Percentiles rank a stretch among this genome's conserved stretches.
phyloP scores from a whole-genome alignment of 2,113 vertebrate species.

The Rattus rattus region DNA sequence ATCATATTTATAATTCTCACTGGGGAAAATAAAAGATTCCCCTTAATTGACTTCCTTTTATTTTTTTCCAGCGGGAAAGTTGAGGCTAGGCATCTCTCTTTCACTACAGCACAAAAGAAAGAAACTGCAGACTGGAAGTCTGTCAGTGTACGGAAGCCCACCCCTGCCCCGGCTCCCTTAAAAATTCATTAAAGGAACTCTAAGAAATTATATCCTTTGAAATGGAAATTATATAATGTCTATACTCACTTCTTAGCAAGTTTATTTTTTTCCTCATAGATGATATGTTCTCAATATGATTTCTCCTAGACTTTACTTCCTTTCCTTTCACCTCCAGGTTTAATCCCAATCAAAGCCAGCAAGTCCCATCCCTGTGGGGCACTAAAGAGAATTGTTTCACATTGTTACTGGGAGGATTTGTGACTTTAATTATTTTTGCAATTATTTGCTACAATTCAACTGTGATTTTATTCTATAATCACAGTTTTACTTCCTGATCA shows the following conservation, averaged over 20 bases:
- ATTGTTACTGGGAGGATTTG: constrained; percentile 82
- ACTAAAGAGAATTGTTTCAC: constrained; percentile 83
- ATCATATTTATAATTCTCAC: constrained; percentile 29
- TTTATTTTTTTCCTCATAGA: constrained; percentile 32
- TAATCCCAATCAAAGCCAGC: constrained; percentile 83
- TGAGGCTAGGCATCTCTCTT: constrained; percentile 47
- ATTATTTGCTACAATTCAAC: constrained; percentile 86
- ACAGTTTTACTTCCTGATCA: constrained; percentile 86
- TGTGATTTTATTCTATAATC: constrained; percentile 86
- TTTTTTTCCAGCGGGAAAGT: constrained; percentile 25
- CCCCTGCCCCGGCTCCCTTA: constrained; percentile 48
- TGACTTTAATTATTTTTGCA: constrained; percentile 87
- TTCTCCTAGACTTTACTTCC: constrained; percentile 67
- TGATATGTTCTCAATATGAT: constrained; percentile 71
- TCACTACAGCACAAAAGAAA: constrained; percentile 41
- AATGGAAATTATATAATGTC: constrained; percentile 76
- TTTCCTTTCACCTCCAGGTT: constrained; percentile 69
- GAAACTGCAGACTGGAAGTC: constrained; percentile 57
- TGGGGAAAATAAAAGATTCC: background rate
- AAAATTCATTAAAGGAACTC: constrained; percentile 79
- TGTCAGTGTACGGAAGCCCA: background rate
- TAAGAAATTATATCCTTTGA: constrained; percentile 76
- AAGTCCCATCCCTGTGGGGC: constrained; percentile 75
- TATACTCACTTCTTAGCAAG: constrained; percentile 69
- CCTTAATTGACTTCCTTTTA: constrained; percentile 64